Conservation (phyloP, 2,113 vertebrate genomes). For the Sturnira hondurensis region DNA sequence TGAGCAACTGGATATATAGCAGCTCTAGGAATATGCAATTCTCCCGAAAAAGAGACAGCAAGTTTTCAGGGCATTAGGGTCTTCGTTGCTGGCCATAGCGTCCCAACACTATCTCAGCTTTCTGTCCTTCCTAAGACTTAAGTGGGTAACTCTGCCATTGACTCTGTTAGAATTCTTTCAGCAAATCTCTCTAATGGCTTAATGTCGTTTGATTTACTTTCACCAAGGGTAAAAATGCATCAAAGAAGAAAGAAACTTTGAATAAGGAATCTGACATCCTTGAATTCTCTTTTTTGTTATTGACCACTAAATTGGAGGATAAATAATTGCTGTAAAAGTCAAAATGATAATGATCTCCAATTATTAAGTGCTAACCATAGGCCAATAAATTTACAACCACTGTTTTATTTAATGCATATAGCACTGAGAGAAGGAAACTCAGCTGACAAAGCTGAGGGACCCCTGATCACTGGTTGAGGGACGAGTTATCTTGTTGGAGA, state of each 20-base stretch:
- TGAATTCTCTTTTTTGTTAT: neutral
- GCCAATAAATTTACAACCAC: neutral
- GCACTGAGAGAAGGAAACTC: neutral
- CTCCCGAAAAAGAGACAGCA: neutral
- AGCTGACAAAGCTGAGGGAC: neutral
- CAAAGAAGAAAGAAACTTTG: neutral
- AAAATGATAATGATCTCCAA: neutral
- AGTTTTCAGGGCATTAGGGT: neutral
- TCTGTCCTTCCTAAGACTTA: neutral
- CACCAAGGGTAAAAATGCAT: neutral
- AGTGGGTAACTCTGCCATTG: neutral
- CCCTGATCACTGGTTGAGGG: neutral
- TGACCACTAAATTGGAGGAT: neutral
- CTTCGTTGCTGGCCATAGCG: neutral
- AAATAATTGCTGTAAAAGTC: neutral
- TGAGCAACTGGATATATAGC: neutral
- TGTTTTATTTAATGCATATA: neutral
- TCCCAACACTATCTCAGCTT: neutral
- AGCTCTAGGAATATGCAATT: neutral
- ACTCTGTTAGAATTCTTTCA: neutral
- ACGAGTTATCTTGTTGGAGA: neutral
- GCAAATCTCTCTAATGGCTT: neutral
- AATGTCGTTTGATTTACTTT: neutral
- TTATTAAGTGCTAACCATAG: neutral
- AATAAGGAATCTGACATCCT: neutral